Base-by-base conservation (phyloP, 2,797 vertebrate genomes). In the Carcharodon carcharias region DNA sequence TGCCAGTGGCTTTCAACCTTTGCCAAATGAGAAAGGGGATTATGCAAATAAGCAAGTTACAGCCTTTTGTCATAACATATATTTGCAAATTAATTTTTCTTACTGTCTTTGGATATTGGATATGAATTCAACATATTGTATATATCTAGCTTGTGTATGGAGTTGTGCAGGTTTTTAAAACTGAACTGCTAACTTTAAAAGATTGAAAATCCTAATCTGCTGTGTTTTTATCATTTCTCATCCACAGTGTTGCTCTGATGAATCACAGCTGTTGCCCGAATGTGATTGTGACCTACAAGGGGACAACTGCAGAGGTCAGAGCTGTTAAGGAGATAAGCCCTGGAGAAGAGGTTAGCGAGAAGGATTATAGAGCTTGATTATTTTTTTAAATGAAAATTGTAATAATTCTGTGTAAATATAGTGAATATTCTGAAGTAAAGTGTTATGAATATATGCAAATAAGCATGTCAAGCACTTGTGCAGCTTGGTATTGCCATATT, bases 181-280 rank as follows among this genome's bases (percentile, higher is more conserved):
- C 9, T 65, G 50, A 95, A 45, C 35, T 67, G 31, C 58, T n/a
- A 8, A 93, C 63, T 61, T 45, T 93, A n/a, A 61, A 69, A 50
- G 8, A 31, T 45, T 31, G 18, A 6, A 85, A 85, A 58, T 23
- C 26, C 54, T 96, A 58, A n/a, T 69, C 23, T 61, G 26, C 26
- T 45, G 31, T 85, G 28, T 40, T 80, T 50, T 58, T 82, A 18
- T 96, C 45, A 45, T 87, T 96, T 18, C 28, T 63, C 31, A 56
- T 96, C 97, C 97, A 45, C 96, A 99, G 99, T 14, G 98, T 99
- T 95, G 99, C 99, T 0, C 96, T 99, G 96, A 98, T 99, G 98
- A 99, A 99, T 97, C 99, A 99, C 97, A 99, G 99, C 97, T 99
- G 99, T 96, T 98, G 98, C 67, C 99, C 99, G 96, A 99, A 98